These are phyloP conservation scores for Drosophila picticornis DNA, from an alignment of 2,888 invertebrate species.

Conservation along the genomic window DNA sequence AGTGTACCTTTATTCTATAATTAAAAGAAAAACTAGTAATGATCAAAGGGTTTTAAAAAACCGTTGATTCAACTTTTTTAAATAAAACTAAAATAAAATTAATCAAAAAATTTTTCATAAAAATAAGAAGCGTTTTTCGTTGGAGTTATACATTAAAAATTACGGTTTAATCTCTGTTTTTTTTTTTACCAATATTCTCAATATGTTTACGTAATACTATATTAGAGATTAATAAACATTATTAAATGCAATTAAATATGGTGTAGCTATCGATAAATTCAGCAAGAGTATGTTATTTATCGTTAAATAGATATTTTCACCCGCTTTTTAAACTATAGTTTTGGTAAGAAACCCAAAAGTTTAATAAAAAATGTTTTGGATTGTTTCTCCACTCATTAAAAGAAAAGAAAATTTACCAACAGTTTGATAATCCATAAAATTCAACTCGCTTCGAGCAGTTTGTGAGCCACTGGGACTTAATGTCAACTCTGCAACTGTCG, in stretches of 20 bases:
- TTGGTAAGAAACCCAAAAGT: not conserved
- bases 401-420: conserved; percentile 14
- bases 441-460: conserved; percentile 28
- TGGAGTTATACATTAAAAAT: no score
- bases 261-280: not conserved
- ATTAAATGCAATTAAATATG: not conserved
- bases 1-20: not conserved
- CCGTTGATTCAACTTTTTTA: not conserved
- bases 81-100: not conserved
- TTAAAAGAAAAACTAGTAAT: not conserved
- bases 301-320: not conserved
- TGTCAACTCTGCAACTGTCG: conserved; percentile 54
- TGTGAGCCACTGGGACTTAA: conserved; percentile 58
- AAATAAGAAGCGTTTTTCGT: not conserved
- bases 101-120: not conserved
- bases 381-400: not conserved
- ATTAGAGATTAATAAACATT: not conserved
- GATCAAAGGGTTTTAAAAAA: not conserved
- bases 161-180: no score
- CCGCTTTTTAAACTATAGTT: not conserved
- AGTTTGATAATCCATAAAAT: conserved; percentile 19
- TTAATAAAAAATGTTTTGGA: not conserved
- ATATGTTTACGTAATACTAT: not conserved
- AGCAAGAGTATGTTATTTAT: not conserved
- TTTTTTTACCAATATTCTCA: no score